A percentile compares a stretch with the other conserved stretches of the same genome.
These are phyloP conservation scores for Epinephelus malabaricus DNA, from an alignment of 2,797 vertebrate species.

Conservation along the genomic window DNA sequence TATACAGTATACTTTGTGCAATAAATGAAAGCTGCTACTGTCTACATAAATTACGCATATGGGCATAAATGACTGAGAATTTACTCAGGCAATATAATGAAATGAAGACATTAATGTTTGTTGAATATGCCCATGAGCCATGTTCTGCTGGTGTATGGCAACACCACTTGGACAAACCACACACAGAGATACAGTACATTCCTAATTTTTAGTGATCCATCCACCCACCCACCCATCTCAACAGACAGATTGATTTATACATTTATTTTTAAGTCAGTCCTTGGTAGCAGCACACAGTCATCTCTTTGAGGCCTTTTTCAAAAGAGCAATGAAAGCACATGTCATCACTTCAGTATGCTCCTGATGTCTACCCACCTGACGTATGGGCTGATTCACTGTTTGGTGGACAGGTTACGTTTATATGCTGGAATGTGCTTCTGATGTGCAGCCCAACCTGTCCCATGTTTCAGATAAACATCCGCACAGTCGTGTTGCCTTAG, in stretches of 20 bases:
- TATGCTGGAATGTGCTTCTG: conserved; percentile 60
- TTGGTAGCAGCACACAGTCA: neutral
- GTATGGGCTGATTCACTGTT: conserved; percentile 25
- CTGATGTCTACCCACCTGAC: conserved; percentile 40
- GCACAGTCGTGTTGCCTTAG: conserved; percentile 48
- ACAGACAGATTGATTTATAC: conserved; percentile 4
- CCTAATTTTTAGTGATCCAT: too few species aligned
- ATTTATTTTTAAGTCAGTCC: neutral
- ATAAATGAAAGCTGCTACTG: too few species aligned
- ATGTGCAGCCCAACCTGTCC: conserved; percentile 52
- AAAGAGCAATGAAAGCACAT: conserved; percentile 3
- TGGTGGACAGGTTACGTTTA: conserved; percentile 42
- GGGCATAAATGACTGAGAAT: too few species aligned
- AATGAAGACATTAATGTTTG: too few species aligned
- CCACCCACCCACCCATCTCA: neutral
- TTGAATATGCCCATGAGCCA: too few species aligned
- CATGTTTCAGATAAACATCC: conserved; percentile 54
- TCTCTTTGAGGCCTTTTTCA: conserved; percentile 5
- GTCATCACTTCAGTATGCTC: conserved; percentile 26
- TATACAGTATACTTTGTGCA: too few species aligned
- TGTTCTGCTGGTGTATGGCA: too few species aligned
- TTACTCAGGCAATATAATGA: too few species aligned
- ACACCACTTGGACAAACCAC: too few species aligned
- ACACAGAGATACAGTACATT: too few species aligned
- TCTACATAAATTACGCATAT: too few species aligned